These are phyloP conservation scores for Plusia festucae DNA, from an alignment of 2,888 invertebrate genomes.

Conservation along the genomic window DNA sequence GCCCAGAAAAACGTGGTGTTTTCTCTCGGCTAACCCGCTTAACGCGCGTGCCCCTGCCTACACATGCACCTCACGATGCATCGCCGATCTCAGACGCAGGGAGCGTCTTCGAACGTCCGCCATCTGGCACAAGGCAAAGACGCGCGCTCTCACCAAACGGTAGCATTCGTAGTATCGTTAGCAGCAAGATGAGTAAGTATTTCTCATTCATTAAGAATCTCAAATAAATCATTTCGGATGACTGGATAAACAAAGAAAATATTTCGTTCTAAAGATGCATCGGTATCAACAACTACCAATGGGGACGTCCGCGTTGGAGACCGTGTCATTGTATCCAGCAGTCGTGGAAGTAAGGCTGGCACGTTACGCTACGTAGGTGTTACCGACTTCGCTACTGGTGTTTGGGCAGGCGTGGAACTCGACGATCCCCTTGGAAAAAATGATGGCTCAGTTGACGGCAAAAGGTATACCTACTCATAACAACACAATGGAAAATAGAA, in stretches of 20 bases:
- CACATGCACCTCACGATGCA: conserved; percentile 85
- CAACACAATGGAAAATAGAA: not conserved
- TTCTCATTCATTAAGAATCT: not conserved
- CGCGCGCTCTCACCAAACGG: conserved; percentile 86
- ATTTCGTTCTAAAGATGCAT: conserved; percentile 75
- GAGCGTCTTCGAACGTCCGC: conserved; percentile 85
- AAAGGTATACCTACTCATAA: conserved; percentile 91
- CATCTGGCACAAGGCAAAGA: conserved; percentile 81
- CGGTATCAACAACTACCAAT: conserved; percentile 83
- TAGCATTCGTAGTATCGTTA: conserved; percentile 86
- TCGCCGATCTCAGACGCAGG: conserved; percentile 85
- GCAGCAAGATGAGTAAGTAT: conserved; percentile 88
- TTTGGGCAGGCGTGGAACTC: conserved; percentile 98
- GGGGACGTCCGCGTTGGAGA: conserved; percentile 95
- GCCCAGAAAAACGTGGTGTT: conserved; percentile 97
- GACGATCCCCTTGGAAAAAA: conserved; percentile 98
- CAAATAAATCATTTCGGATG: not conserved
- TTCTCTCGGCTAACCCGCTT: conserved; percentile 97
- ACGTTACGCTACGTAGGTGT: conserved; percentile 95
- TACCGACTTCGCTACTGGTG: conserved; percentile 97
- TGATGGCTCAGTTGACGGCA: conserved; percentile 97
- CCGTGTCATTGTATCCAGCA: conserved; percentile 96
- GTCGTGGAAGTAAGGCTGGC: conserved; percentile 96
- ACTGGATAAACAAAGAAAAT: conserved; percentile 9
- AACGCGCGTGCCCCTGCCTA: conserved; percentile 92